Base-by-base conservation (phyloP, 2,888 invertebrate genomes). In the Drosophila kambysellisi region DNA sequence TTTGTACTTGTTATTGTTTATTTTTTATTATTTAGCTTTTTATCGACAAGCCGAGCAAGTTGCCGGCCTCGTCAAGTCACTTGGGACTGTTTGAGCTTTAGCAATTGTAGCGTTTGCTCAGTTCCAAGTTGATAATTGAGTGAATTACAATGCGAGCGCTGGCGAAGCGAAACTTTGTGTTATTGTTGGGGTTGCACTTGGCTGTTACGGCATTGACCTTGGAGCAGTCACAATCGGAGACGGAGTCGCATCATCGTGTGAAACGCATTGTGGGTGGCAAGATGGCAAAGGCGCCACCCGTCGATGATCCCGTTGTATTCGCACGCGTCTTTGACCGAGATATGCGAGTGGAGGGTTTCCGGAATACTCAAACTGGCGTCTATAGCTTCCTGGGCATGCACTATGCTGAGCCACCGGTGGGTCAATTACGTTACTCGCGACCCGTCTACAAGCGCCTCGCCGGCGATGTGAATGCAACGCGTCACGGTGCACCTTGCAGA, bases 331-430 rank as follows among this genome's bases (percentile, higher is more conserved):
- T 95, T 65, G 95, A 95, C 48, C 94, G 94, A 51, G 94, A 95
- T 81, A 95, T 96, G 0, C 94, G 95, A 35, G 92, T 96, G 35
- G 94, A 95, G 83, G 96, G 97, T 20, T 92, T 94, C 65, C 94
- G 95, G 79, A 95, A 96, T 89, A 92, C 94, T 11, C 92, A 92
- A 3, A 94, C 94, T 5, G 95, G 95, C 76, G 95, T 96, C 89
- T 96, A 96, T 79, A 95, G 95, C 32, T 97, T 97, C 88, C 94
- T 95, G 68, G 97, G 97, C 3, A 94, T 97, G 74, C 95, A 96
- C 92, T 97, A 94, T 87, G 96, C 95, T 0, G 93, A 95, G 71
- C 94, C 95, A 0, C 96, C 96, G 0, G 91, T 93, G 9, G 95
- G 95, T 5, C 88, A 92, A n/a, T 92, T 94, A 76, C 93, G 96